Evolutionary conservation across 2,113 vertebrate genomes (phyloP).

Genomic region (Atrichornis clamosus): DNA sequence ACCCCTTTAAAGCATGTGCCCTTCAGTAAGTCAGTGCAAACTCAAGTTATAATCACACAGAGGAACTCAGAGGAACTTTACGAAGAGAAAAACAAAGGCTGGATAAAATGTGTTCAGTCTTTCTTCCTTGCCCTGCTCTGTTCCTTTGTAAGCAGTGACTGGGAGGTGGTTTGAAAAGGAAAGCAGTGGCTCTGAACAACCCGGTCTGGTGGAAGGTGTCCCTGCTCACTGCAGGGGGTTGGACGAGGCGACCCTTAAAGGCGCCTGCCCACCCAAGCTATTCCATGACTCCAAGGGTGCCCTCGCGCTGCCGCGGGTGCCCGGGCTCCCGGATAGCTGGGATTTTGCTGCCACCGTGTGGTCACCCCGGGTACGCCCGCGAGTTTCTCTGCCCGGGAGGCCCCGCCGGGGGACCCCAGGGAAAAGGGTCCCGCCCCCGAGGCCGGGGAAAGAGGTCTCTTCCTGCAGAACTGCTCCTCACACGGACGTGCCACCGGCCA

Average conservation of each 20-base stretch:
- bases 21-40: neutral
- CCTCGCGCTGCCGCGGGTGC: neutral
- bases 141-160: neutral
- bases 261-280: accelerated
- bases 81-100: neutral
- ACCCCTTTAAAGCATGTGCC: neutral
- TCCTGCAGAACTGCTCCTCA: neutral
- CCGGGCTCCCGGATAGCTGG: neutral
- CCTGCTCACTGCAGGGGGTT: accelerated
- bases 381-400: neutral
- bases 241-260: neutral
- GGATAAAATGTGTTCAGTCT: neutral
- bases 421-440: neutral
- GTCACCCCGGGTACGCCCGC: neutral
- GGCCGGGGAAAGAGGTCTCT: accelerated
- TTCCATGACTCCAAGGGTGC: accelerated
- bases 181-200: neutral
- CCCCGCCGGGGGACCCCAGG: accelerated
- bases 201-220: accelerated
- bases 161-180: neutral
- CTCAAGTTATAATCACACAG: neutral
- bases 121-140: neutral
- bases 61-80: neutral
- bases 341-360: conserved; percentile 56
- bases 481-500: accelerated